phyloP scores from a whole-genome alignment of 1,140 invertebrate species.

The Cheumatopsyche charites region DNA sequence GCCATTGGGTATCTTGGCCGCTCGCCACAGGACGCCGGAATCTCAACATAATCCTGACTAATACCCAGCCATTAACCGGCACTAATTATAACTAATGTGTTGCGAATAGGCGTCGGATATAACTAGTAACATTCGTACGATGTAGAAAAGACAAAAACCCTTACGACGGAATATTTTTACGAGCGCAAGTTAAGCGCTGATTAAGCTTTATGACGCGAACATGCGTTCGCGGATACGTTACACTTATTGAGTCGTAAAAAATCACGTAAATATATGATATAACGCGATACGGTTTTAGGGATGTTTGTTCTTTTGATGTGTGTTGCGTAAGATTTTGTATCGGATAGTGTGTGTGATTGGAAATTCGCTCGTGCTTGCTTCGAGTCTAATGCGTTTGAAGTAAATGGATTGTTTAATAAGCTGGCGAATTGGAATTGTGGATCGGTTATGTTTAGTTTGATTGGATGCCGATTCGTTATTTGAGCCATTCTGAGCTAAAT shows the following conservation, averaged over 20 bases:
- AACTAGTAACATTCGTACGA: neutral
- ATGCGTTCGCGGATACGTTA: conserved; percentile 5
- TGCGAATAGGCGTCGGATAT: conserved; percentile 4
- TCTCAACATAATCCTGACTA: conserved; percentile 28
- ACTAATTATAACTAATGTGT: conserved; percentile 33
- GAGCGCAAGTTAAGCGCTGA: neutral
- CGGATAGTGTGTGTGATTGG: no score
- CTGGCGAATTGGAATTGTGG: no score
- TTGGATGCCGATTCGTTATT: no score
- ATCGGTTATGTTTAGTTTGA: no score
- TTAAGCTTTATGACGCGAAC: conserved; percentile 6
- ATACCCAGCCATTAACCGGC: conserved; percentile 16
- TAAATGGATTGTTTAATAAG: no score
- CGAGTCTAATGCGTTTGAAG: no score
- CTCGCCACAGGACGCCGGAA: neutral
- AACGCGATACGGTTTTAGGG: no score
- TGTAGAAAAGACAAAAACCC: neutral
- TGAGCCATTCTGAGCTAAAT: no score
- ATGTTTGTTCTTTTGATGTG: no score
- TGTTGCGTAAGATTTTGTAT: no score
- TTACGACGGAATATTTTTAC: neutral
- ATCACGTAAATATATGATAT: neutral
- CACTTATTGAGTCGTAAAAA: neutral
- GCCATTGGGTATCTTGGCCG: conserved; percentile 21
- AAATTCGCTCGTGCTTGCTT: no score